Evolutionary conservation across 2,888 invertebrate genomes (phyloP), one percentile per base, ranked within the genome.

Genomic region (Drosophila macrothrix): DNA sequence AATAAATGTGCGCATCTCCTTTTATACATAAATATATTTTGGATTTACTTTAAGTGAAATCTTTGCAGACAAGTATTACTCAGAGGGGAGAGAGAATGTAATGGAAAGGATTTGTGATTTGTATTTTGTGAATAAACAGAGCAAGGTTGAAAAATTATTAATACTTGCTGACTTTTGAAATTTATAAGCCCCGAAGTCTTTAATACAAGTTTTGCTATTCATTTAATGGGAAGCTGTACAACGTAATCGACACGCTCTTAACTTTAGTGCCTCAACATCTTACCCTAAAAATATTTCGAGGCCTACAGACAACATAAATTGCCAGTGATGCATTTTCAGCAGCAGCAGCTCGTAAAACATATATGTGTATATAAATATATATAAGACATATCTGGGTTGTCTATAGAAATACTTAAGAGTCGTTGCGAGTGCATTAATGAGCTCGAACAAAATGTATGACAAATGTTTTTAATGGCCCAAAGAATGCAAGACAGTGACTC

Each of bases 381-480:
- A 68, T 55, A 19, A 52, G 63, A 68, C 54, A 77, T 71, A 78
- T 80, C 70, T 80, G 74, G 77, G 80, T 77, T 80, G 79, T 5
- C 69, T 67, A 61, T 67, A 62, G 73, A 71, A 71, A 75, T 67
- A 29, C 64, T 58, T 50, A 68, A 67, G 49, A 74, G 46, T 53
- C 67, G 62, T 64, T 67, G 50, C 29, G 63, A 41, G 65, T 61
- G 9, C 58, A 61, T 68, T 76, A 76, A 78, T 80, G 75, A 82
- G 82, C 69, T 59, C 53, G 35, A 66, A 64, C 58, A 28, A 70
- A 74, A 78, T 78, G 63, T 76, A 83, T 88, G 88, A 88, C 84
- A 84, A 84, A 88, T 85, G 81, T 53, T 81, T 60, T 75, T 70
- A 88, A 84, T 84, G 85, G 62, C 22, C 63, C 68, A 61, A 41